These are phyloP conservation scores for Amphibalanus amphitrite DNA, from an alignment of 1,140 invertebrate genomes.

Conservation along the genomic window DNA sequence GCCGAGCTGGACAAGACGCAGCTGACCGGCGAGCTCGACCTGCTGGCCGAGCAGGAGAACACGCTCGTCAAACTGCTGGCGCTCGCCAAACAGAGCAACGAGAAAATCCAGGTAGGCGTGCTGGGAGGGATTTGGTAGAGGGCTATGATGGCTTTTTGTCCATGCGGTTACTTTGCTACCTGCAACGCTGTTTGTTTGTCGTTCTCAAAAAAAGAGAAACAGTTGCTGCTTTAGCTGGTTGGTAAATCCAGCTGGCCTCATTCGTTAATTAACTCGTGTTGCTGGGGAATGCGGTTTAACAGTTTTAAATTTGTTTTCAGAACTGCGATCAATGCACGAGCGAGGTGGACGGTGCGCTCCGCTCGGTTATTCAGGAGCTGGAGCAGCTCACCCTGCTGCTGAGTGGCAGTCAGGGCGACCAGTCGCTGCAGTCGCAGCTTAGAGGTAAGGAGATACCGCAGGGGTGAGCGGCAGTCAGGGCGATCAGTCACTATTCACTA, in stretches of 20 bases:
- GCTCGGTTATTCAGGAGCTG: background rate
- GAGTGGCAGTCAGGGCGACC: background rate
- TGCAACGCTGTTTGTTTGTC: background rate
- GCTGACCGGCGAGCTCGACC: conserved; percentile 1
- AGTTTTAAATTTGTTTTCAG: too few species aligned
- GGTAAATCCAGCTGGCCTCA: background rate
- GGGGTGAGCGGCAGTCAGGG: too few species aligned
- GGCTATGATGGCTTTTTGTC: too few species aligned
- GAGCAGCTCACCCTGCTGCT: background rate
- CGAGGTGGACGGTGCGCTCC: background rate
- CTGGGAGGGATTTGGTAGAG: too few species aligned
- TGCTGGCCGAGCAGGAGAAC: background rate
- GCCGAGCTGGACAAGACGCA: background rate
- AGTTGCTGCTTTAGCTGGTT: background rate
- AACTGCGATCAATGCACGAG: background rate
- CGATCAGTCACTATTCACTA: too few species aligned
- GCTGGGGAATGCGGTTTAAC: background rate
- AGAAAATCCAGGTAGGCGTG: background rate
- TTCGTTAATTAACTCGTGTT: background rate
- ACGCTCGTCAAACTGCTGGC: background rate
- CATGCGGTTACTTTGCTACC: background rate
- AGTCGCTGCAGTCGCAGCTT: background rate
- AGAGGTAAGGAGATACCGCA: background rate
- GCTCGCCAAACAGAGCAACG: background rate
- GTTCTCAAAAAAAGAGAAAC: background rate